These are phyloP conservation scores for Plectrocnemia conspersa DNA, from an alignment of 1,140 invertebrate genomes.

Conservation along the genomic window DNA sequence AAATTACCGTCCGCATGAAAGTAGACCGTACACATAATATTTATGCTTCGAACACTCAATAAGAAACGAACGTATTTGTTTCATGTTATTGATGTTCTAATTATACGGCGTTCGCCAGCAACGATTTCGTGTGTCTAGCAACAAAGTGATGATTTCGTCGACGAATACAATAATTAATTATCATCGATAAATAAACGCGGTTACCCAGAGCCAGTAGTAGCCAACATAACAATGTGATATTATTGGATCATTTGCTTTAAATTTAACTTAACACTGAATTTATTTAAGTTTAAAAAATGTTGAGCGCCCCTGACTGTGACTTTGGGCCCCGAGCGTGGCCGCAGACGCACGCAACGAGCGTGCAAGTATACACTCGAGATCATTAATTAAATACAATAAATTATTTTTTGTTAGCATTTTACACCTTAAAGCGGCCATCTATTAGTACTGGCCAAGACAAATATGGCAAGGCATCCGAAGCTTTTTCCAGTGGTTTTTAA, in stretches of 20 bases:
- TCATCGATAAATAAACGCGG: not conserved
- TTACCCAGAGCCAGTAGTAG: not conserved
- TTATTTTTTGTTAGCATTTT: slow-evolving; percentile 33
- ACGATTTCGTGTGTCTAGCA: no score
- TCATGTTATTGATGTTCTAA: no score
- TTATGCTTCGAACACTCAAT: no score
- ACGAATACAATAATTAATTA: not conserved
- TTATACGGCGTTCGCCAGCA: no score
- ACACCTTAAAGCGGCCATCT: slow-evolving; percentile 34
- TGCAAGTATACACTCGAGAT: slow-evolving; percentile 31
- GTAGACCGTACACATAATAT: no score
- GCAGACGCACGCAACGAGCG: slow-evolving; percentile 18
- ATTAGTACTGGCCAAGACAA: slow-evolving; percentile 22
- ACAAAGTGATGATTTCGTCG: not conserved
- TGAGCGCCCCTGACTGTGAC: not conserved
- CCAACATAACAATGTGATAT: not conserved
- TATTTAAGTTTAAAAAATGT: not conserved
- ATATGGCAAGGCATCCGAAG: slow-evolving; percentile 5
- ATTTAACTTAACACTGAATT: not conserved
- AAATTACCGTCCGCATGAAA: no score
- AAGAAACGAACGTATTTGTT: no score
- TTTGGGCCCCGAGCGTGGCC: slow-evolving; percentile 2
- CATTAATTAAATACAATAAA: slow-evolving; percentile 37
- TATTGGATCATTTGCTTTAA: not conserved
- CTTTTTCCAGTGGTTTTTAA: no score